Base-by-base conservation (phyloP, 2,797 vertebrate species). In the Limnodromus scolopaceus region DNA sequence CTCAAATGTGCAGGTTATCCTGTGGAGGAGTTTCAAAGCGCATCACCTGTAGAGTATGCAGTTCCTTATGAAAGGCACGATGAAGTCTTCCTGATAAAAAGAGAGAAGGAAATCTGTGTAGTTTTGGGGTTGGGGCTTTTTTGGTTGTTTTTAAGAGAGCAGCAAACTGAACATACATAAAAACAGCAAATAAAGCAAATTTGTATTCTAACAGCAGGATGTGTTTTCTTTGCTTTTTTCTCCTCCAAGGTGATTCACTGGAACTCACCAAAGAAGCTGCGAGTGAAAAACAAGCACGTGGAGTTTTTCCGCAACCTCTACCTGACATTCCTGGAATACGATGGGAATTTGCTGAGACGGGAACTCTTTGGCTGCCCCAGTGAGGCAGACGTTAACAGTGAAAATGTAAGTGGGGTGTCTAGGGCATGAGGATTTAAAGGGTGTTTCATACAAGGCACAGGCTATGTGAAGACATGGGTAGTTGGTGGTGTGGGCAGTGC, bases 261-360 rank as follows among this genome's bases (percentile, higher is more conserved):
- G 99, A 99, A 99, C 97, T 99, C 99, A 16, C 99, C 99, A 5
- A 99, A 99, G 98, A 99, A 99, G 94, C 98, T 99, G 11, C 98
- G 99, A 27, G 99, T 99, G 78, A 99, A 99, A 98, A 99, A 99
- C 98, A 99, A 99, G 95, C 99, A 99, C 0, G 99, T 99, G 74
- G 99, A 99, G 97, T 99, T 99, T 80, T 99, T 99, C 96, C 98
- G 99, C 53, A 99, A 99, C 93, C 99, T 99, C 74, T 99, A 99
- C 96, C 98, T 99, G 84, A 99, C 99, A 34, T 99, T 99, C 84
- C 98, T 99, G 97, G 99, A 99, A 94, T 99, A 99, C 1, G 99
- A 99, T 5, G 99, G 99, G 19, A 99, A 99, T 97, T 98, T 99
- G 72, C 97, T 99, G 91, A 97, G 99, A 43, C 96, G 99, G 20